Conservation (phyloP, 2,113 vertebrate genomes). For the Coracopsis vasa region DNA sequence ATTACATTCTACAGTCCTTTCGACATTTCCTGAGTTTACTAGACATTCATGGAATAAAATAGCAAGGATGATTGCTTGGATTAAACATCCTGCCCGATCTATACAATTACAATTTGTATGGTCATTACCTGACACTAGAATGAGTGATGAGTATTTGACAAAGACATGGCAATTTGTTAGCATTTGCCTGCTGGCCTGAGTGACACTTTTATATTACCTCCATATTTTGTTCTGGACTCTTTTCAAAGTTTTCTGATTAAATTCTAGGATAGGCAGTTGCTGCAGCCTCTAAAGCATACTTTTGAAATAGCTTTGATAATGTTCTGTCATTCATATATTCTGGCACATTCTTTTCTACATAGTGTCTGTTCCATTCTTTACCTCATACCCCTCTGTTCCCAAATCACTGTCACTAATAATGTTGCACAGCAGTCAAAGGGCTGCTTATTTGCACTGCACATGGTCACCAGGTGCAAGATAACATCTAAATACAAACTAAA, state of each 20-base stretch:
- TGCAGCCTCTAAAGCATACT: constrained; percentile 40
- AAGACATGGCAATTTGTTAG: constrained; percentile 60
- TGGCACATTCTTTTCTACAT: constrained; percentile 9
- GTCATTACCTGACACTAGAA: constrained; percentile 45
- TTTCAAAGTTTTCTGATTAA: constrained; percentile 70
- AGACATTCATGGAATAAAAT: constrained; percentile 38
- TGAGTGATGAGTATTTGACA: constrained; percentile 51
- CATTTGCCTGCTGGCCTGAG: constrained; percentile 49
- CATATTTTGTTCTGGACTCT: constrained; percentile 13
- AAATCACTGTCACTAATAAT: constrained; percentile 1
- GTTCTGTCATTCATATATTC: constrained; percentile 39
- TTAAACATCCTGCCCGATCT: constrained; percentile 15
- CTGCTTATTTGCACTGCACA: constrained; percentile 37
- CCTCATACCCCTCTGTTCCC: background rate
- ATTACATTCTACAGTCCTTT: constrained; percentile 1
- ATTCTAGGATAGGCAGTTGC: constrained; percentile 51
- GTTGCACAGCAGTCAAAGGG: constrained; percentile 16
- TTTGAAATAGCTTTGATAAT: constrained; percentile 53
- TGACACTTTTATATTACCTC: constrained; percentile 57
- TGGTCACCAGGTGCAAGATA: background rate
- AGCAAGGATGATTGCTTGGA: constrained; percentile 11
- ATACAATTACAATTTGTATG: constrained; percentile 50
- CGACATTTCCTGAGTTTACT: constrained; percentile 5
- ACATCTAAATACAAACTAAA: constrained; percentile 55
- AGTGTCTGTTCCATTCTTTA: constrained; percentile 7